Conservation (phyloP, 2,797 vertebrate genomes). For the Limnodromus scolopaceus region DNA sequence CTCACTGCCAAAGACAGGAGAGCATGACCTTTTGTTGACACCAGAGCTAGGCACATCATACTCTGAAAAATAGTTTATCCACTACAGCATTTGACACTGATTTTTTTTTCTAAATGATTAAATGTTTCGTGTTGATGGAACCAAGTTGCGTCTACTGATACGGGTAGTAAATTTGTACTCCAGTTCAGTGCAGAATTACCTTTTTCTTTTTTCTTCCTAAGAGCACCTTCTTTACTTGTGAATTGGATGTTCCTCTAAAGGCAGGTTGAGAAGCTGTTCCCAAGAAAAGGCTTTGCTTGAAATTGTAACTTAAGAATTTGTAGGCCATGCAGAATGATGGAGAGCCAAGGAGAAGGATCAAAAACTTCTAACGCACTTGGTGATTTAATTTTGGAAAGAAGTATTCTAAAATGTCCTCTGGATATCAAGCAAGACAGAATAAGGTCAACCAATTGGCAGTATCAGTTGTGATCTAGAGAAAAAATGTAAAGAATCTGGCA, state of each 20-base stretch:
- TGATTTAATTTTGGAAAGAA: neutral
- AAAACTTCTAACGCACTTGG: neutral
- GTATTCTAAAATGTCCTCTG: neutral
- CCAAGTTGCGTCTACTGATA: neutral
- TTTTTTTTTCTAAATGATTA: neutral
- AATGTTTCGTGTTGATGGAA: neutral
- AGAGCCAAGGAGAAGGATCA: neutral
- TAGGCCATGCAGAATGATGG: neutral
- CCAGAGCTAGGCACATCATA: neutral
- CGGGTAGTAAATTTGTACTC: neutral
- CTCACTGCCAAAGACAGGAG: neutral
- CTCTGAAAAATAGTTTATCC: neutral
- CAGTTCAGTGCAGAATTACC: neutral
- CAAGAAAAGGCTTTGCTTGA: neutral
- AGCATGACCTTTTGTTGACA: neutral
- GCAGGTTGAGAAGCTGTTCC: neutral
- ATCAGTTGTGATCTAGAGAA: neutral
- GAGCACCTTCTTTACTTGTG: neutral
- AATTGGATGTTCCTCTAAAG: neutral
- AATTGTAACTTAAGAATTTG: neutral
- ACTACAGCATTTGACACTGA: neutral
- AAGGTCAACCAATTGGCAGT: neutral
- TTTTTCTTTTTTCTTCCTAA: neutral
- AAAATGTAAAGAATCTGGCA: neutral
- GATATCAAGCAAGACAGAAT: neutral